Percentiles rank a stretch among this genome's conserved stretches.
Evolutionary conservation across 2,888 invertebrate genomes (phyloP).

Genomic region (Drosophila putrida): DNA sequence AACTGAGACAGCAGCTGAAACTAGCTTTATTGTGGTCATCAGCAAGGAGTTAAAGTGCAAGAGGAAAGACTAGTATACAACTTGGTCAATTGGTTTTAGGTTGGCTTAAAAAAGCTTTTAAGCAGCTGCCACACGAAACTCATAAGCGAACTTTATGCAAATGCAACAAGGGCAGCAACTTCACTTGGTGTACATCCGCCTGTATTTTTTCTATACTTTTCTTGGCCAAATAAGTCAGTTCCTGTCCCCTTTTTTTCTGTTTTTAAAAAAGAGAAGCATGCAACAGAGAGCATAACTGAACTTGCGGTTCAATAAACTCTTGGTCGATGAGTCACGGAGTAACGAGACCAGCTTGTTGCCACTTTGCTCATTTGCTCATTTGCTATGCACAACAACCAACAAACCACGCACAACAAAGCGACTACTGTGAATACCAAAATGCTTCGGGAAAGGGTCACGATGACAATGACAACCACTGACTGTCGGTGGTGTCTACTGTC

Average conservation of each 20-base stretch:
- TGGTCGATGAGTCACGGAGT: slow-evolving; percentile 66
- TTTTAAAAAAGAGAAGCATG: slow-evolving; percentile 9
- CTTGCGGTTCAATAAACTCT: slow-evolving; percentile 72
- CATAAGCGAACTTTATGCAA: slow-evolving; percentile 79
- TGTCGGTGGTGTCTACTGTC: neutral
- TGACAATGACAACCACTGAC: slow-evolving; percentile 34
- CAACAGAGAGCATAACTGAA: slow-evolving; percentile 21
- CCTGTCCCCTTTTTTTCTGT: slow-evolving; percentile 20
- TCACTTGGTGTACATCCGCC: slow-evolving; percentile 18
- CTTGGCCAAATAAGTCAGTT: slow-evolving; percentile 67
- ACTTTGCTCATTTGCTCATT: slow-evolving; percentile 54
- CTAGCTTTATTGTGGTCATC: slow-evolving; percentile 37
- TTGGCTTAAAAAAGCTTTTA: slow-evolving; percentile 70
- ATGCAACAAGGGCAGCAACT: slow-evolving; percentile 41
- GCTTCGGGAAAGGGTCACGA: slow-evolving; percentile 23
- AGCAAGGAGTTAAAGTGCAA: neutral
- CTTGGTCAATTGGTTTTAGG: slow-evolving; percentile 53
- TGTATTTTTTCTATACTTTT: neutral
- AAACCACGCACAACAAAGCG: slow-evolving; percentile 69
- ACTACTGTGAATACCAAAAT: slow-evolving; percentile 71
- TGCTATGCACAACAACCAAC: slow-evolving; percentile 69
- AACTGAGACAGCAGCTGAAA: slow-evolving; percentile 19
- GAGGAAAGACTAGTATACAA: slow-evolving; percentile 13
- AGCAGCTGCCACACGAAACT: slow-evolving; percentile 66
- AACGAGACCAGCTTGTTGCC: slow-evolving; percentile 38